Base-by-base conservation (phyloP, 2,113 vertebrate species). In the Lampris incognitus region DNA sequence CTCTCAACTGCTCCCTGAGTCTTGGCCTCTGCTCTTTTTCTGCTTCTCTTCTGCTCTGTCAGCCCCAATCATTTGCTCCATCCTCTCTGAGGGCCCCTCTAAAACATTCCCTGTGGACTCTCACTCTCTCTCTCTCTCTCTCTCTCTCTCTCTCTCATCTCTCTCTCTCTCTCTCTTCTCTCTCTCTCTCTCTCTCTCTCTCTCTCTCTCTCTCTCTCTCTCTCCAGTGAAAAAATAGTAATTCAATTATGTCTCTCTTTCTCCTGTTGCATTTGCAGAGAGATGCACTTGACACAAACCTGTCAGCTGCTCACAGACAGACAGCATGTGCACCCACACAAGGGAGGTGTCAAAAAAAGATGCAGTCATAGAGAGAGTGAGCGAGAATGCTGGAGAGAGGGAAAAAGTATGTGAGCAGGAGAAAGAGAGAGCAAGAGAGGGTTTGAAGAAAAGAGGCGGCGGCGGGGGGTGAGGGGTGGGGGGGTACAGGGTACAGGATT, bases 1-100 rank as follows among this genome's bases (percentile, higher is more conserved):
- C 79, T 78, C 60, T 75, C 57, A 51, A 75, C 66, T 74, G 79
- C 67, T 74, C 74, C 78, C 56, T 55, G 66, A 87, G 78, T 81
- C 44, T 62, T 85, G 81, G 83, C 87, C 87, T 90, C 81, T 85
- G 89, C 81, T 87, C 85, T 83, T 85, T 78, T 50, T 87, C 84
- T 72, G 69, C 70, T 69, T 56, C 6, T 81, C 76, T 88, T 90
- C 89, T 90, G 91, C 88, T 81, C 89, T 62, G 81, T 92, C 89
- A 52, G 85, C 88, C 80, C 78, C 76, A 77, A 91, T 91, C 74
- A 84, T 85, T 91, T 83, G 84, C 86, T 89, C 60, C 50, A 51
- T 90, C 82, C 81, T 85, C 72, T 87, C 66, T 61, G 58, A 78
- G 62, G 77, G 78, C 60, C 72, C 72, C 5, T 48, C 60, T 85